Evolutionary conservation across 2,888 invertebrate genomes (phyloP), one percentile per base, ranked within the genome.

Genomic region (Caenorhabditis doughertyi): DNA sequence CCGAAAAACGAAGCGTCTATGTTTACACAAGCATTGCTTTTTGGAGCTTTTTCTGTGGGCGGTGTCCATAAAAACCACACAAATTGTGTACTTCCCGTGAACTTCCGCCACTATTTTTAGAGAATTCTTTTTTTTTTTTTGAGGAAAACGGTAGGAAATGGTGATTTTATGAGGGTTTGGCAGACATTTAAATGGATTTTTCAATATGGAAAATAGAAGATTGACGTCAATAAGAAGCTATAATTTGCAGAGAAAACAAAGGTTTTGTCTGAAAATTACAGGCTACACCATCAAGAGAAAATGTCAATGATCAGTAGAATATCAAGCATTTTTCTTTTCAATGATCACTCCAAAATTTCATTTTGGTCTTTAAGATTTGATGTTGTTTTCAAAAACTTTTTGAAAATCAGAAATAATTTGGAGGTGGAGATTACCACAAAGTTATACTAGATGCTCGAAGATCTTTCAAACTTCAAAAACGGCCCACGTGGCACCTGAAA

Each of bases 21-120:
- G 73, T 74, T 74, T 55, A 65, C 73, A 74, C 65, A 74, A 56
- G 42, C 65, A 35, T 21, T 65, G 65, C 65, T 65, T 65, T 65
- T 51, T 65, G 65, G 65, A 65, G 65, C 65, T 65, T 35, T 65
- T 35, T 23, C 47, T 51, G 55, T 27, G 72, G 72, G 51, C 29
- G 62, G 56, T 49, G 71, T 58, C 58, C 51, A 53, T 44, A 27
- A 51, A 39, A 49, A 62, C 62, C 62, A 39, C 72, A 62, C 53
- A 60, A 73, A 72, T 49, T 58, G 71, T 71, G 71, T 60, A 71
- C 58, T 71, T 71, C 55, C 55, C 47, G 53, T 64, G 62, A 44
- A 64, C 64, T 73, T 73, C 42, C 42, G 42, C 42, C 64, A 42
- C 60, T 60, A 62, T 72, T 72, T 72, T 72, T 47, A 60, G 60